A percentile compares a stretch with the other conserved stretches of the same genome.
Conservation (phyloP, 2,888 invertebrate species). For the Amphiduros pacificus region DNA sequence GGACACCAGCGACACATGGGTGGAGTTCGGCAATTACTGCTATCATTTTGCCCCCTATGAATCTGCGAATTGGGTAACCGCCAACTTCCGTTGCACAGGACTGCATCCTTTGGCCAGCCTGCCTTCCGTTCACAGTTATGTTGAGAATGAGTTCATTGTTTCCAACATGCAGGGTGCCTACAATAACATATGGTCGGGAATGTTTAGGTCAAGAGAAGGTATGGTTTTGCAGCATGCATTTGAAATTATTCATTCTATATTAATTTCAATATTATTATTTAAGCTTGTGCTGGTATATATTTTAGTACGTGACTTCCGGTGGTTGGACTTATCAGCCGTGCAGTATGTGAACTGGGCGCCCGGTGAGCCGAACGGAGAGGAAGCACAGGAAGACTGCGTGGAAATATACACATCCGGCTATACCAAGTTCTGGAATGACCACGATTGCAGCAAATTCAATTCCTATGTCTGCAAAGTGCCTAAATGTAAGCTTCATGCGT, state of each 20-base stretch:
- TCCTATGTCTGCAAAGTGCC: slow-evolving; percentile 10
- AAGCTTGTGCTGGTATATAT: no score
- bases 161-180: neutral
- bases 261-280: no score
- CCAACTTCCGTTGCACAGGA: neutral
- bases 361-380: slow-evolving; percentile 22
- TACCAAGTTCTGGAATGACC: slow-evolving; percentile 8
- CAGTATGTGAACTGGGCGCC: slow-evolving; percentile 25
- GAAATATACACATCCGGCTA: neutral
- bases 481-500: neutral
- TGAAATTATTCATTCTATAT: no score
- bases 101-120: neutral
- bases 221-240: no score
- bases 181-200: slow-evolving; percentile 14
- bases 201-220: slow-evolving; percentile 1
- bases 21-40: neutral
- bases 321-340: slow-evolving; percentile 19
- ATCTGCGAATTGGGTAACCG: neutral
- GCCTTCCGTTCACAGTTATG: neutral
- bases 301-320: no score
- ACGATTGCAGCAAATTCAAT: neutral
- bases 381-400: slow-evolving; percentile 9
- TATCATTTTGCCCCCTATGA: neutral
- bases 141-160: slow-evolving; percentile 4
- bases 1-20: neutral